Base-by-base conservation (phyloP, 2,113 vertebrate species). In the Antennarius striatus region DNA sequence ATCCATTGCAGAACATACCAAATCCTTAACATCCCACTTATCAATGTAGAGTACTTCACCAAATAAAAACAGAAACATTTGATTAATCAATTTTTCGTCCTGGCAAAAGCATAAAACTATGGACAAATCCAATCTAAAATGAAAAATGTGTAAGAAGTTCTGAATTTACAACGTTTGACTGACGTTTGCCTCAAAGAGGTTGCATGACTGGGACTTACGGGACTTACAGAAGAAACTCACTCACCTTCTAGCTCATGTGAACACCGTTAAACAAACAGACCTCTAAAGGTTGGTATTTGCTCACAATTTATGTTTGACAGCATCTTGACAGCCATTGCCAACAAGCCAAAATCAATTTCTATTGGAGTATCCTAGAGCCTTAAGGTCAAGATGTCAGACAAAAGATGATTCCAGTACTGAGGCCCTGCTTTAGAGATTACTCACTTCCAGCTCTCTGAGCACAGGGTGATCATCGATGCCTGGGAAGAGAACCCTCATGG, bases 391-490 rank as follows among this genome's bases (percentile, higher is more conserved):
- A 55, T 36, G 53, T 60, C 76, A 53, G 68, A 66, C 60, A 71
- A 68, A 60, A 62, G 8, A 51, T 40, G 43, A 79, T 70, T 66
- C n/a, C n/a, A 71, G 79, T 7, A 10, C 9, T 22, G 29, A 36
- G 32, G 29, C 29, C 10, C 10, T 48, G 42, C 70, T 52, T 61
- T 45, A 59, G 45, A 58, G 56, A 43, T 47, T 55, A 6, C 15
- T 89, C 80, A 99, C 98, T 96, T 99, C 98, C 81, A 99, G 93
- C 82, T 99, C 97, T 80, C 95, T 82, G 61, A 99, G 93, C 5
- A 99, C 98, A 0, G 97, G 98, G 65, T 99, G 98, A 77, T 99
- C 96, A 70, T 99, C 98, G 0, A 99, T 99, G 80, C 98, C 98
- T 0, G 98, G 98, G 85, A 99, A 99, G 0, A 99, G 92, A n/a